Evolutionary conservation across 92 coral and sea anemone genomes (phyloP).

Genomic region (Virgularia gustaviana): DNA sequence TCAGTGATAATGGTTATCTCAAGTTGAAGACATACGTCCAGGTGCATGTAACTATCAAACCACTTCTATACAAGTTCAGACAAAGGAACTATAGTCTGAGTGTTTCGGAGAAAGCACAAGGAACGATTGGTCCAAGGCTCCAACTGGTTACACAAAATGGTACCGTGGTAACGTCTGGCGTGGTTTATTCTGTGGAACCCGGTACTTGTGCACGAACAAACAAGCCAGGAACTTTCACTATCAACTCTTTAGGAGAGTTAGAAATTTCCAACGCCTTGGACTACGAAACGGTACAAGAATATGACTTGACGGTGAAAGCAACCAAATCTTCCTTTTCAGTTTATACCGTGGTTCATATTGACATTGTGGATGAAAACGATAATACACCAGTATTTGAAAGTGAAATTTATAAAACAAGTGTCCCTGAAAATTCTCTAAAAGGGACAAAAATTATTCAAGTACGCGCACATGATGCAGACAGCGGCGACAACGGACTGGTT

Average conservation of each 20-base stretch:
- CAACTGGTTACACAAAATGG: slow-evolving; percentile 60
- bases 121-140: slow-evolving; percentile 44
- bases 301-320: slow-evolving; percentile 81
- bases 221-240: slow-evolving; percentile 52
- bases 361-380: slow-evolving; percentile 75
- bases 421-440: slow-evolving; percentile 76
- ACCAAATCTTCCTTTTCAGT: slow-evolving; percentile 65
- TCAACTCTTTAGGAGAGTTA: slow-evolving; percentile 65
- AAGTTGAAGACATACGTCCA: slow-evolving; percentile 60
- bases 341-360: slow-evolving; percentile 72
- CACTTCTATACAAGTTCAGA: slow-evolving; percentile 70
- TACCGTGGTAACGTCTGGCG: slow-evolving; percentile 47
- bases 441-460: slow-evolving; percentile 89
- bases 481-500: slow-evolving; percentile 63
- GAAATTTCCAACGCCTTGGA: slow-evolving; percentile 52
- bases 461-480: slow-evolving; percentile 86
- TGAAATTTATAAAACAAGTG: slow-evolving; percentile 72
- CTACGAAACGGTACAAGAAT: slow-evolving; percentile 70
- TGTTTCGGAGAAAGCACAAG: slow-evolving; percentile 52
- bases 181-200: slow-evolving; percentile 60
- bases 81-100: slow-evolving; percentile 59
- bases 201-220: slow-evolving; percentile 58
- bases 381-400: slow-evolving; percentile 75
- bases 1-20: slow-evolving; percentile 77
- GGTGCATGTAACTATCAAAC: slow-evolving; percentile 56